Percentiles rank a stretch among this genome's conserved stretches.
phyloP scores from a whole-genome alignment of 2,113 vertebrate species.

The Strigops habroptila region DNA sequence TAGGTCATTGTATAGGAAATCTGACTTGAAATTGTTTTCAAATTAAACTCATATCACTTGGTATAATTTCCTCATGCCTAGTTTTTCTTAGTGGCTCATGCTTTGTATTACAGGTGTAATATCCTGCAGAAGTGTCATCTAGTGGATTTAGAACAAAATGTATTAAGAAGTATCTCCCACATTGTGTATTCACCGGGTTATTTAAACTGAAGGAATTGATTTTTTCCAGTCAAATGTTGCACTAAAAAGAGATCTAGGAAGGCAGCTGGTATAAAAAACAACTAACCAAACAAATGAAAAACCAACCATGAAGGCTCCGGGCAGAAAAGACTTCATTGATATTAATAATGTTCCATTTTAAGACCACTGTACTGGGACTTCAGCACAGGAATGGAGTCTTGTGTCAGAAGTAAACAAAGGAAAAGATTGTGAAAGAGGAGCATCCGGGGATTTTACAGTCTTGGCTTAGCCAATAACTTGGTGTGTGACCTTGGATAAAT shows the following conservation, averaged over 20 bases:
- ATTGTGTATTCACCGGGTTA: background rate
- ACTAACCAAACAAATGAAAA: background rate
- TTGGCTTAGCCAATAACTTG: background rate
- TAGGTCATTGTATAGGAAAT: background rate
- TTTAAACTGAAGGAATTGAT: conserved; percentile 41
- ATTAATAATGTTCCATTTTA: background rate
- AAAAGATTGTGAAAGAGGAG: background rate
- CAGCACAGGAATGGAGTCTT: background rate
- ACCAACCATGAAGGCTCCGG: background rate
- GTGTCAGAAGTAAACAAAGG: background rate
- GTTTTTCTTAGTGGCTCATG: background rate
- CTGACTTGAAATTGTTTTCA: background rate
- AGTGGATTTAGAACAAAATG: background rate
- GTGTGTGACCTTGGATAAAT: background rate
- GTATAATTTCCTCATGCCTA: background rate
- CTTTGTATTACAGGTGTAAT: background rate
- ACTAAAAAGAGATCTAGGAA: background rate
- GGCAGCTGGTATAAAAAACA: background rate
- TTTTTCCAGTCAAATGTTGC: background rate
- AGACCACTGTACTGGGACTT: background rate
- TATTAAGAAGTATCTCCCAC: background rate
- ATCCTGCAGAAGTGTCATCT: background rate
- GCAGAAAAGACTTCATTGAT: background rate
- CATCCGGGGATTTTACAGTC: background rate
- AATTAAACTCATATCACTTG: background rate